These are phyloP conservation scores for Drosophila paracracens DNA, from an alignment of 2,888 invertebrate species.

Conservation along the genomic window DNA sequence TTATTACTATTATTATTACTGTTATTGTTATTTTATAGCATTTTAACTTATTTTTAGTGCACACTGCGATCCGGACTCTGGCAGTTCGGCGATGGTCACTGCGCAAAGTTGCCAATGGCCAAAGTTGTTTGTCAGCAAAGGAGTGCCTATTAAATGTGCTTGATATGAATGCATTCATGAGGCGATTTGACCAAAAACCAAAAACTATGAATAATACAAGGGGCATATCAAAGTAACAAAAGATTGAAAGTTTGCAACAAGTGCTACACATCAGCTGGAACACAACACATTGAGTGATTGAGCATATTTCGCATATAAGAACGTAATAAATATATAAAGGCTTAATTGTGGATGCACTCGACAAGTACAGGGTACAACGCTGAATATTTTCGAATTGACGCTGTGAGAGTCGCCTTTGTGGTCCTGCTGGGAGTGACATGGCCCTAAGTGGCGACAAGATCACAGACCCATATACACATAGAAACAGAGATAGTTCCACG, in stretches of 20 bases:
- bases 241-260: neutral
- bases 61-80: slow-evolving; percentile 25
- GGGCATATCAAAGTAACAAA: neutral
- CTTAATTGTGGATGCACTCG: slow-evolving; percentile 1
- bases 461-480: neutral
- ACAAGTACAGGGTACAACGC: neutral
- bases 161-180: slow-evolving; percentile 21
- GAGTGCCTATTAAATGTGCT: slow-evolving; percentile 12
- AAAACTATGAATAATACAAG: slow-evolving; percentile 5
- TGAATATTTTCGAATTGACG: slow-evolving; percentile 13
- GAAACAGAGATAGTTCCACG: slow-evolving; percentile 2
- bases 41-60: slow-evolving; percentile 65
- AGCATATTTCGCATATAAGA: neutral
- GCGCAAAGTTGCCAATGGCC: slow-evolving; percentile 20
- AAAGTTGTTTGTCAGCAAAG: slow-evolving; percentile 24
- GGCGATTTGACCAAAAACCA: neutral
- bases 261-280: neutral
- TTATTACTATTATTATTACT: slow-evolving; percentile 56
- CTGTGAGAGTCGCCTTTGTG: neutral
- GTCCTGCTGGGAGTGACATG: slow-evolving; percentile 40
- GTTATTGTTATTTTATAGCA: slow-evolving; percentile 71
- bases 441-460: slow-evolving; percentile 63
- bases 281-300: neutral
- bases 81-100: slow-evolving; percentile 3
- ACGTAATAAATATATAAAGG: neutral